Evolutionary conservation across 2,797 vertebrate genomes (phyloP).

Genomic region (Coregonus suidteri): DNA sequence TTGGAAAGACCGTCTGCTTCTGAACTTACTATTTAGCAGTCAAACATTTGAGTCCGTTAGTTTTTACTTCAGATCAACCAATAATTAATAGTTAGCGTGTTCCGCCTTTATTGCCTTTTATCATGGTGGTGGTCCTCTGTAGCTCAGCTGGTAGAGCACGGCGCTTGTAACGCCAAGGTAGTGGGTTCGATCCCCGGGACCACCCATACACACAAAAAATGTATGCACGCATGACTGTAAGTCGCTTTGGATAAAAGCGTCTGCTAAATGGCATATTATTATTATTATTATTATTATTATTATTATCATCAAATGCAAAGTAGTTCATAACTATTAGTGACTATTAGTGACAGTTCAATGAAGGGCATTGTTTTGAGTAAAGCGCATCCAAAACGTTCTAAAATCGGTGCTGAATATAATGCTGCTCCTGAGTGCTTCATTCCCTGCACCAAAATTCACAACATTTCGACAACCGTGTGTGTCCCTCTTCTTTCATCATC

Average conservation of each 20-base stretch:
- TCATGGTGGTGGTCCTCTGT: no score
- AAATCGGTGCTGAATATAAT: not conserved
- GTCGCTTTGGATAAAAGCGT: no score
- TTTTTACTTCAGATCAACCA: not conserved
- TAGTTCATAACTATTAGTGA: not conserved
- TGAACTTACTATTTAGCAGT: conserved; percentile 3
- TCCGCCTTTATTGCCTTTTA: not conserved
- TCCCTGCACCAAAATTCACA: not conserved
- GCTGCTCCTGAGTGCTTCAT: not conserved
- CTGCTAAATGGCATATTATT: no score
- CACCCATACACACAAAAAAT: no score
- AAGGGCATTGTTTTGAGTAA: not conserved
- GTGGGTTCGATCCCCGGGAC: no score
- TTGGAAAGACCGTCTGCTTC: conserved; percentile 22
- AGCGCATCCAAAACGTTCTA: not conserved
- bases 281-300: no score
- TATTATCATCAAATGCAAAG: no score
- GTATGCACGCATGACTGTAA: no score
- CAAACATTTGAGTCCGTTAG: not conserved
- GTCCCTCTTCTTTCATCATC: no score
- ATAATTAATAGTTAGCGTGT: not conserved
- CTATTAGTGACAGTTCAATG: not conserved
- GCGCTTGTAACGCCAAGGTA: no score
- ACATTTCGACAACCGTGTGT: no score
- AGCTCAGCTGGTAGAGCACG: no score